Percentiles rank a stretch among this genome's conserved stretches.
Evolutionary conservation across 2,113 vertebrate genomes (phyloP).

Genomic region (Raphicerus campestris): DNA sequence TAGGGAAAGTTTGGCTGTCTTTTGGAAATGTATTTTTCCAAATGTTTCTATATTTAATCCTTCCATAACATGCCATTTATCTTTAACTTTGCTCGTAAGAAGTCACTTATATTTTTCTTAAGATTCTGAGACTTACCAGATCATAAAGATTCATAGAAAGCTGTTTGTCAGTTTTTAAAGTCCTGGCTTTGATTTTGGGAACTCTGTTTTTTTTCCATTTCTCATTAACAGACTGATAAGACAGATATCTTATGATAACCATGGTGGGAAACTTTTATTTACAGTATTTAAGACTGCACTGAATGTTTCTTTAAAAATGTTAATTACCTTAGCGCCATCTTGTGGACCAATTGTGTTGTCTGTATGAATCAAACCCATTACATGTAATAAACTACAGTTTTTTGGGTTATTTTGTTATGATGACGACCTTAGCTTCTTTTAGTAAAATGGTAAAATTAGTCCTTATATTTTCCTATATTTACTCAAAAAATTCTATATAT

Average conservation of each 20-base stretch:
- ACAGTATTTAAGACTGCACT: slow-evolving; percentile 14
- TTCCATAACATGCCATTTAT: slow-evolving; percentile 56
- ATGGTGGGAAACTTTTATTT: not conserved
- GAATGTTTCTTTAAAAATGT: slow-evolving; percentile 47
- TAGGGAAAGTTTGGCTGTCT: not conserved
- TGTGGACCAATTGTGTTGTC: slow-evolving; percentile 33
- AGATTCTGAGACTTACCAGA: slow-evolving; percentile 65
- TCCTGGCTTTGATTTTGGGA: slow-evolving; percentile 69
- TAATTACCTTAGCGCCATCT: slow-evolving; percentile 45
- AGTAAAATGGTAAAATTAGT: slow-evolving; percentile 64
- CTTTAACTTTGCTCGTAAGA: slow-evolving; percentile 63
- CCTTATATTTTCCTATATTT: slow-evolving; percentile 68
- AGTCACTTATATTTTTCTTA: slow-evolving; percentile 67
- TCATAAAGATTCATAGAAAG: slow-evolving; percentile 63
- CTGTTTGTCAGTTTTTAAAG: slow-evolving; percentile 57
- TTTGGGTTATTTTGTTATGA: slow-evolving; percentile 57
- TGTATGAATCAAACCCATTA: slow-evolving; percentile 32
- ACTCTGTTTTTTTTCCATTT: slow-evolving; percentile 53
- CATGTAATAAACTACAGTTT: not conserved
- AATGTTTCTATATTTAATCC: slow-evolving; percentile 56
- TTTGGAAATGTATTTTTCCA: slow-evolving; percentile 36
- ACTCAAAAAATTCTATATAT: slow-evolving; percentile 75
- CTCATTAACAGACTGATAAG: slow-evolving; percentile 59
- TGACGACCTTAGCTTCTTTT: slow-evolving; percentile 57
- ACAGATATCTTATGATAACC: slow-evolving; percentile 34